Evolutionary conservation across 1,140 invertebrate genomes (phyloP), one percentile per base, ranked within the genome.

Genomic region (Zaprionus camerounensis): DNA sequence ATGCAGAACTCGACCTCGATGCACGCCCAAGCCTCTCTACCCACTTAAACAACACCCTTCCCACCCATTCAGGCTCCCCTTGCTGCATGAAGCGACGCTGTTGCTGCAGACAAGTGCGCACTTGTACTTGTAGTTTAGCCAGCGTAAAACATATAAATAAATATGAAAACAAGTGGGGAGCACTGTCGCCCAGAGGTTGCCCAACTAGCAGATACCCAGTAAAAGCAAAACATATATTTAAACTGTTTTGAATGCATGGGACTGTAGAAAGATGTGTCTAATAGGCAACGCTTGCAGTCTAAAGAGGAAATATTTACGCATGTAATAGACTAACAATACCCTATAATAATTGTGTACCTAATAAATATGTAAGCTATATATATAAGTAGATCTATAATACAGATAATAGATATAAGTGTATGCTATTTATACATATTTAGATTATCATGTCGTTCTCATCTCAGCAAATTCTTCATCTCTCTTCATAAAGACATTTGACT

Each of bases 51-150:
- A 31, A 7, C 11, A n/a, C 56, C 2, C 20, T 56, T 31, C 56
- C 34, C n/a, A 24, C 49, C 15, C 44, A n/a, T 17, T 36, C n/a
- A 22, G 41, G 12, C 13, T 28, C 55, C 5, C 17, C 41, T 24
- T 46, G n/a, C 20, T 20, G 59, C 38, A 7, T 12, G 49, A 26
- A 38, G 49, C 51, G 41, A 58, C 55, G 53, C 41, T 66, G 36
- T 68, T 44, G 78, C 73, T 68, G 83, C 73, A 80, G 83, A 82
- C 83, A 86, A 86, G 83, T 87, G 84, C 74, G 81, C 84, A 87
- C 84, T 87, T 87, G 78, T 87, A 78, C 78, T 83, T 82, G 75
- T 80, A 83, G 83, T 78, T 87, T 88, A 78, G 78, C 78, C 70
- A 77, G 75, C 75, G 75, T 77, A 76, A 77, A 77, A 77, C 75